A percentile compares a stretch with the other conserved stretches of the same genome.
phyloP scores from a whole-genome alignment of 2,113 vertebrate genomes.

The Xenopus tropicalis region UCB_Xtro_10.0 CM004443.2:99831001-99831500 shows the following conservation, averaged over 20 bases:
- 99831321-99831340: conserved; percentile 29
- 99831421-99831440: background rate
- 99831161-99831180: conserved; percentile 60
- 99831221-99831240: conserved; percentile 54
- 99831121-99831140: conserved; percentile 72
- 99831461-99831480: background rate
- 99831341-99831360: conserved; percentile 33
- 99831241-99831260: conserved; percentile 42
- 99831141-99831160: conserved; percentile 81
- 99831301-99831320: conserved; percentile 35
- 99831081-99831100: conserved; percentile 61
- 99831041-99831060: conserved; percentile 73
- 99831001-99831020: conserved; percentile 70
- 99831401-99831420: background rate
- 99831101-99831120: conserved; percentile 71
- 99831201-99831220: conserved; percentile 71
- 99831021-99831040: conserved; percentile 75
- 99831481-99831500: background rate
- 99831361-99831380: conserved; percentile 17
- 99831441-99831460: conserved; percentile 1
- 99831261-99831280: conserved; percentile 36
- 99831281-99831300: conserved; percentile 41
- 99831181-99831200: conserved; percentile 64
- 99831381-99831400: conserved; percentile 18
- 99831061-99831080: conserved; percentile 59